phyloP scores from a whole-genome alignment of 2,888 invertebrate species.

The Mimas tiliae region DNA sequence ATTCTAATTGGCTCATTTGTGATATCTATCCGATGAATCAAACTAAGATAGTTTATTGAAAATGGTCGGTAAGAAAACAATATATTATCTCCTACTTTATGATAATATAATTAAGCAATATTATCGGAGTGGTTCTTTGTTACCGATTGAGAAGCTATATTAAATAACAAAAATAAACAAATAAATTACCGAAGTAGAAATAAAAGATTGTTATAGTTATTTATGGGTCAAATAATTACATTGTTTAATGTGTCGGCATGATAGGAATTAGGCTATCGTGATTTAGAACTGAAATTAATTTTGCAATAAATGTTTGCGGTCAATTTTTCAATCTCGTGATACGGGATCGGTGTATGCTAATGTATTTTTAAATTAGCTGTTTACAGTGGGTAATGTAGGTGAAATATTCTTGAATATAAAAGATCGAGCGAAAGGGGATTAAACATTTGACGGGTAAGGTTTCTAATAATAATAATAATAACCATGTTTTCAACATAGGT shows the following conservation, averaged over 20 bases:
- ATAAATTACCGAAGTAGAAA: constrained; percentile 44
- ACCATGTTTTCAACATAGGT: no score
- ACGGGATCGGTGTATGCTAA: constrained; percentile 11
- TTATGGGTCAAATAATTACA: constrained; percentile 51
- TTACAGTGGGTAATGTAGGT: constrained; percentile 11
- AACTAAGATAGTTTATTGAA: no score
- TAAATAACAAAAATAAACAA: constrained; percentile 55
- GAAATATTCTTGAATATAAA: not conserved
- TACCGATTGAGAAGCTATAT: constrained; percentile 44
- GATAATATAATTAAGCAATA: constrained; percentile 49
- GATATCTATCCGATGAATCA: no score
- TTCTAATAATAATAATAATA: no score
- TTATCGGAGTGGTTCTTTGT: constrained; percentile 37
- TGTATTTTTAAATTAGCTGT: constrained; percentile 14
- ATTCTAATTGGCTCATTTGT: no score
- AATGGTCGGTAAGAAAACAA: constrained; percentile 34
- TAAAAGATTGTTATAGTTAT: constrained; percentile 51
- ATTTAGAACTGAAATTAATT: constrained; percentile 1
- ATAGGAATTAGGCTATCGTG: not conserved
- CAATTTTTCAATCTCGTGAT: constrained; percentile 2
- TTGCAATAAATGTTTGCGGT: constrained; percentile 7
- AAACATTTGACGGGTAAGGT: no score
- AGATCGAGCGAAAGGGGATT: not conserved
- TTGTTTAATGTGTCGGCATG: constrained; percentile 7
- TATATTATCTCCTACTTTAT: constrained; percentile 44